Conservation (phyloP, 2,888 invertebrate genomes). For the Schizotus pectinicornis region DNA sequence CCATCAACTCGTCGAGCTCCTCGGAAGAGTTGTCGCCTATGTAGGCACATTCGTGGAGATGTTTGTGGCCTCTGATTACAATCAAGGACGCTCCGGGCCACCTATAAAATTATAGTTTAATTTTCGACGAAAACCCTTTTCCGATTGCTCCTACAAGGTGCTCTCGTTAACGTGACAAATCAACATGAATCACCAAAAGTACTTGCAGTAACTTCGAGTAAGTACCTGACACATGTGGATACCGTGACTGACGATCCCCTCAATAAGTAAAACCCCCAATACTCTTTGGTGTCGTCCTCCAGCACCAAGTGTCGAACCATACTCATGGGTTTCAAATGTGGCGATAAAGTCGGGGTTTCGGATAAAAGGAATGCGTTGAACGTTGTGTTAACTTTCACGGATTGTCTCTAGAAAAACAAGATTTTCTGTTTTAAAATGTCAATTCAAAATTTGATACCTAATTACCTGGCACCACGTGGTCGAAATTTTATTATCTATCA, state of each 20-base stretch:
- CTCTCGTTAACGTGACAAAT: no score
- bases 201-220: no score
- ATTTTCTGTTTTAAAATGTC: background rate
- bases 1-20: conserved; percentile 68
- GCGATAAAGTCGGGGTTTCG: conserved; percentile 65
- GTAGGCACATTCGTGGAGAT: conserved; percentile 79
- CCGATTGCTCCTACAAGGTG: no score
- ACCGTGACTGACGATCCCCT: conserved; percentile 77
- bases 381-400: conserved; percentile 72
- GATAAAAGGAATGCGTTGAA: conserved; percentile 78
- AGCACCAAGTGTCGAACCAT: conserved; percentile 73
- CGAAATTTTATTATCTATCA: conserved; percentile 75
- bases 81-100: conserved; percentile 79
- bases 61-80: conserved; percentile 77
- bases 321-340: conserved; percentile 66
- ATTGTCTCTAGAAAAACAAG: conserved; percentile 64
- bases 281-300: conserved; percentile 82
- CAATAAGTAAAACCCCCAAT: conserved; percentile 82
- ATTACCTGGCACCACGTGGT: conserved; percentile 82
- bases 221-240: conserved; percentile 76
- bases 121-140: no score
- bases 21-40: conserved; percentile 82
- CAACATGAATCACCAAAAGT: no score
- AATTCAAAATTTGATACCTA: conserved; percentile 8
- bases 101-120: conserved; percentile 54